A percentile compares a stretch with the other conserved stretches of the same genome.
Evolutionary conservation across 2,797 vertebrate species (phyloP).

Genomic region (Synaphobranchus kaupii): DNA sequence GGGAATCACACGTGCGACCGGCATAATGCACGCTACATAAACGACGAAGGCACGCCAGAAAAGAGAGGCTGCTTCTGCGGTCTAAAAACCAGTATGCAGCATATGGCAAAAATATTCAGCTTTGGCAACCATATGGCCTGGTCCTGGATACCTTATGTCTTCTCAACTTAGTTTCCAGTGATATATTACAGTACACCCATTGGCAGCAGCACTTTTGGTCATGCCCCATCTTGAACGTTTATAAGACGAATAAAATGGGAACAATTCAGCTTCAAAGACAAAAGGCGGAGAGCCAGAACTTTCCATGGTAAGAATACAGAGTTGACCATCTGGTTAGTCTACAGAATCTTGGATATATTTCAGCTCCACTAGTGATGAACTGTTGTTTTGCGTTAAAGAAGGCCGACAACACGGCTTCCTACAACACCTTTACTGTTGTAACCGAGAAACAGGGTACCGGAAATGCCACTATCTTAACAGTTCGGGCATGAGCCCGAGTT

Average conservation of each 20-base stretch:
- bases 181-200: neutral
- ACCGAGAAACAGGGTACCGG: too few species aligned
- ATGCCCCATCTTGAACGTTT: neutral
- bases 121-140: neutral
- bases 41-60: neutral
- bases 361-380: neutral
- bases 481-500: too few species aligned
- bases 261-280: neutral
- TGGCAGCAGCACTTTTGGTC: neutral
- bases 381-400: neutral
- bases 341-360: neutral
- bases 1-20: conserved; percentile 37
- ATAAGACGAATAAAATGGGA: neutral
- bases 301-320: neutral
- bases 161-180: neutral
- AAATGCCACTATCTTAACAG: too few species aligned
- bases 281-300: neutral
- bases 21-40: neutral
- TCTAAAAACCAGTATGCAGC: neutral
- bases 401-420: too few species aligned
- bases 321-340: neutral
- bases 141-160: neutral
- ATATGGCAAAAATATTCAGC: neutral
- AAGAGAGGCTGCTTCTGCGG: neutral
- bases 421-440: too few species aligned